Evolutionary conservation across 2,797 vertebrate species (phyloP).

Genomic region (Intellagama lesueurii): DNA sequence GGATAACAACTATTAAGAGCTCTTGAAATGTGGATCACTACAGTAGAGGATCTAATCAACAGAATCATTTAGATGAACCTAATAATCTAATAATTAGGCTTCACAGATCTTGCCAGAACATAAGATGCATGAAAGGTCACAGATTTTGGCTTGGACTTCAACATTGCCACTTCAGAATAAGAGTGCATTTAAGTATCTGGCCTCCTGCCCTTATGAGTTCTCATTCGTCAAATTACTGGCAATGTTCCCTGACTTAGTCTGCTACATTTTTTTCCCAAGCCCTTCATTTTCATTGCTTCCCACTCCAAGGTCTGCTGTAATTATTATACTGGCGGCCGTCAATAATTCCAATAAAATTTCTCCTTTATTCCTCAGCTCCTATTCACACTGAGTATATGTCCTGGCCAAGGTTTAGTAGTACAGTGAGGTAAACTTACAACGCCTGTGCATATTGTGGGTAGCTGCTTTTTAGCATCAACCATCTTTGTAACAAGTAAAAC

Average conservation of each 20-base stretch:
- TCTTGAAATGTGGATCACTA: constrained; percentile 10
- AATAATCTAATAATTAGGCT: constrained; percentile 34
- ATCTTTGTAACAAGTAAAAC: background rate
- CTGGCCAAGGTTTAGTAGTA: background rate
- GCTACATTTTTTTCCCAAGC: constrained; percentile 48
- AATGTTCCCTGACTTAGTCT: constrained; percentile 50
- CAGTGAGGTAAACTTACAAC: background rate
- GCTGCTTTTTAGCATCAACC: constrained; percentile 9
- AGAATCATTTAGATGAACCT: constrained; percentile 16
- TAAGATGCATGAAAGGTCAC: constrained; percentile 38
- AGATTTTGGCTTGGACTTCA: constrained; percentile 4
- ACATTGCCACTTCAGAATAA: constrained; percentile 28
- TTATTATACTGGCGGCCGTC: constrained; percentile 29
- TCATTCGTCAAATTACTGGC: constrained; percentile 38
- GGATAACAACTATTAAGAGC: background rate
- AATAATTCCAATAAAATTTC: constrained; percentile 34
- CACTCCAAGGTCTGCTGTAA: constrained; percentile 38
- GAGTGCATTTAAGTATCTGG: constrained; percentile 35
- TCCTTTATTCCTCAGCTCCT: constrained; percentile 5
- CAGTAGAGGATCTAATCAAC: background rate
- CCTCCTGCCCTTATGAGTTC: constrained; percentile 28
- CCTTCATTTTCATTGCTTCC: constrained; percentile 35
- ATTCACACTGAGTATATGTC: constrained; percentile 6
- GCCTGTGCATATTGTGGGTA: background rate
- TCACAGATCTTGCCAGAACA: constrained; percentile 43